These are phyloP conservation scores for Eptesicus fuscus DNA, from an alignment of 2,113 vertebrate species.

Conservation along the genomic window DNA sequence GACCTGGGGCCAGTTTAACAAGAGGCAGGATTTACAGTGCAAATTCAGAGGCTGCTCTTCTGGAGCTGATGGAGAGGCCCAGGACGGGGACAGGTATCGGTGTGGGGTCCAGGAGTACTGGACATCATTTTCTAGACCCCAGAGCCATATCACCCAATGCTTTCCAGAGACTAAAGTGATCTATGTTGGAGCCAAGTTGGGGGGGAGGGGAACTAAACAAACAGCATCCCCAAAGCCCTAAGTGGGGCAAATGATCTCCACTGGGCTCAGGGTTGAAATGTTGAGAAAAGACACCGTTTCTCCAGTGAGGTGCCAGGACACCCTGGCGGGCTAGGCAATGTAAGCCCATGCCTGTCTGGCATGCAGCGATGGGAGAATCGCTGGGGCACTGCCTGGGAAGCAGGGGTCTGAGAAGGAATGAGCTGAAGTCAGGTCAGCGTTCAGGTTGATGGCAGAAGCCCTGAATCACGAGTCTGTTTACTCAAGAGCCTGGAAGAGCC, in stretches of 20 bases:
- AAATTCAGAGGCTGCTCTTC: conserved; percentile 23
- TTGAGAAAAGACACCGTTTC: conserved; percentile 24
- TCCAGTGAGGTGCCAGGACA: background rate
- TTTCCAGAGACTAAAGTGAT: background rate
- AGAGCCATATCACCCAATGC: background rate
- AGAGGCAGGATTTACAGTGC: background rate
- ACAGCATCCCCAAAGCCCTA: background rate
- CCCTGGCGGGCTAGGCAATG: background rate
- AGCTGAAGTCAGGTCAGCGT: background rate
- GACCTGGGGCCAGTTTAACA: background rate
- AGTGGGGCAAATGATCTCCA: background rate
- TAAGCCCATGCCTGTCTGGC: background rate
- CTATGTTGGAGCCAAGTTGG: background rate
- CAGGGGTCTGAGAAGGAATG: background rate
- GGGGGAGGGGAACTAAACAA: background rate
- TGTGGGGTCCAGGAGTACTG: background rate
- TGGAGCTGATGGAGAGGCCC: background rate
- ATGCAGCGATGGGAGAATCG: background rate
- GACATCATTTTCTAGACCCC: conserved; percentile 20
- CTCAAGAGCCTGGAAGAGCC: conserved; percentile 5
- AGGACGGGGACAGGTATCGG: background rate
- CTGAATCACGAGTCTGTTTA: background rate
- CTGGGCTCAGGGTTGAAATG: background rate
- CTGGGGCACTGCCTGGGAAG: background rate
- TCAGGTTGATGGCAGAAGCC: background rate